phyloP scores from a whole-genome alignment of 1,140 invertebrate species.

The Antheraea mylitta region DNA sequence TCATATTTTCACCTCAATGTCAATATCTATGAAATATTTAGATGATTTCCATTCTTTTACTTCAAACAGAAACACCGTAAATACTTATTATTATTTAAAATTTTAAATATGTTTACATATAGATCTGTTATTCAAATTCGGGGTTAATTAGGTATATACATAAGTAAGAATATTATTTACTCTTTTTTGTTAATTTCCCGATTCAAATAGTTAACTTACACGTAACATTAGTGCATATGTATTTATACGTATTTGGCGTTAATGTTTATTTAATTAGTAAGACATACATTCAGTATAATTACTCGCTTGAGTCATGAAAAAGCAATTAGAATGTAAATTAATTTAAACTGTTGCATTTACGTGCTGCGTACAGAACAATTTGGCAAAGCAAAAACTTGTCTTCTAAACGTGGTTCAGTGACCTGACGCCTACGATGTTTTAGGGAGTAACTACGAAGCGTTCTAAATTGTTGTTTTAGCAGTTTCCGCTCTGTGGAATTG shows the following conservation, averaged over 20 bases:
- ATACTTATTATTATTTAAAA: no score
- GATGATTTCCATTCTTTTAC: no score
- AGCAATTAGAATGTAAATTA: constrained; percentile 20
- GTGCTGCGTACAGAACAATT: not conserved
- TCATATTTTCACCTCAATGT: not conserved
- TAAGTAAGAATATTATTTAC: not conserved
- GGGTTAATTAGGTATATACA: not conserved
- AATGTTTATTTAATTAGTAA: not conserved
- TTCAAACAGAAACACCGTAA: no score
- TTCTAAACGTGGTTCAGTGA: constrained; percentile 38
- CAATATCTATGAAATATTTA: no score
- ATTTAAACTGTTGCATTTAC: constrained; percentile 18
- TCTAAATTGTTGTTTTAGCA: constrained; percentile 44
- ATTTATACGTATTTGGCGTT: not conserved
- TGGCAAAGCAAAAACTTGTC: constrained; percentile 13
- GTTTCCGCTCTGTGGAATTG: constrained; percentile 36
- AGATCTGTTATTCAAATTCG: not conserved
- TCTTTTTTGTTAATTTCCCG: not conserved
- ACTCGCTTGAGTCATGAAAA: not conserved
- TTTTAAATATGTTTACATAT: no score
- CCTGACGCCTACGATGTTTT: constrained; percentile 50
- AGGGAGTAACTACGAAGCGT: constrained; percentile 43
- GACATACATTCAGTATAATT: not conserved
- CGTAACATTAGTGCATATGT: not conserved
- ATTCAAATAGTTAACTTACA: no score